These are phyloP conservation scores for Dendrolimus kikuchii DNA, from an alignment of 1,140 invertebrate species.

Conservation along the genomic window DNA sequence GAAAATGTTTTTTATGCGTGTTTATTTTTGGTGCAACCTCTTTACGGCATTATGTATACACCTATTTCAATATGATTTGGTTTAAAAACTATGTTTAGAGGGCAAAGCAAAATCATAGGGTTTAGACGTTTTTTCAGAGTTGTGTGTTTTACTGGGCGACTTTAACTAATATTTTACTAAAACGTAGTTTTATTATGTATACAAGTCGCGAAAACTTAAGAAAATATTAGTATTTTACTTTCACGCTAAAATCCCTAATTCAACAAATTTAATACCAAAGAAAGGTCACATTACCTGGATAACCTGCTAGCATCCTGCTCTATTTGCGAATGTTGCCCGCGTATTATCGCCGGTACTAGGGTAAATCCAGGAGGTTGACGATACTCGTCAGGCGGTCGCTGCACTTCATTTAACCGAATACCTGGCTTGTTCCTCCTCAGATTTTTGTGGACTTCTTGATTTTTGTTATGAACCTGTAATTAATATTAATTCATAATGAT, in stretches of 20 bases:
- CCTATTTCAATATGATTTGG: too few species aligned
- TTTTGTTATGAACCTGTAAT: conserved; percentile 77
- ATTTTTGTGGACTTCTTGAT: conserved; percentile 80
- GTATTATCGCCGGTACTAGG: conserved; percentile 70
- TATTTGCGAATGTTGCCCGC: conserved; percentile 52
- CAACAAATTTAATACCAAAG: not conserved
- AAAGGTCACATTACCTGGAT: conserved; percentile 34
- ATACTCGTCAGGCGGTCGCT: conserved; percentile 73
- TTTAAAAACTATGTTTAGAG: too few species aligned
- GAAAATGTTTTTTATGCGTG: too few species aligned
- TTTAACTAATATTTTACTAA: not conserved
- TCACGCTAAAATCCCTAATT: not conserved
- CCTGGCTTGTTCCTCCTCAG: conserved; percentile 77
- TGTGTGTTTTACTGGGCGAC: too few species aligned
- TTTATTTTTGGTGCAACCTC: too few species aligned
- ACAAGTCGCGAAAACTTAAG: too few species aligned
- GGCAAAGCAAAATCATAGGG: too few species aligned
- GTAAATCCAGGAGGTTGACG: conserved; percentile 75
- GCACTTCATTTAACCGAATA: conserved; percentile 71
- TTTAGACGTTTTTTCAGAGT: too few species aligned
- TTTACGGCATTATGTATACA: too few species aligned
- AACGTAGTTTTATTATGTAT: too few species aligned
- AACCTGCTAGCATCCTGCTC: conserved; percentile 55
- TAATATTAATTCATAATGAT: not conserved
- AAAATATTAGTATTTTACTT: not conserved